Base-by-base conservation (phyloP, 2,888 invertebrate genomes). In the Oasisia sp. region DNA sequence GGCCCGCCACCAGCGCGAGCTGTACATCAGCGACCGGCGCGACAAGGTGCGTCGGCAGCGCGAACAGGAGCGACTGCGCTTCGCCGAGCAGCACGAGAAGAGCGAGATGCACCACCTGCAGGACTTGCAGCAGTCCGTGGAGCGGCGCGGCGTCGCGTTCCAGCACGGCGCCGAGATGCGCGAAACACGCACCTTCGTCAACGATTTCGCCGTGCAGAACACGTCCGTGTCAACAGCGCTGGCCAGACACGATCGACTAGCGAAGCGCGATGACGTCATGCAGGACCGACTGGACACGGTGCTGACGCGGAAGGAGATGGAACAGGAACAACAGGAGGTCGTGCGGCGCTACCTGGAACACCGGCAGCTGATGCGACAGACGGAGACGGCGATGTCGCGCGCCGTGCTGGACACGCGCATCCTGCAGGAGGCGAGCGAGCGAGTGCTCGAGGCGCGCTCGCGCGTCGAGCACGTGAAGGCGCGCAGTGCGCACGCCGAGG, bases 151-250 rank as follows among this genome's bases (percentile, higher is more conserved):
- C n/a, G 90, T 89, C 89, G 93, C 92, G 11, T 92, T 92, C 32
- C 92, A 91, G 32, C 74, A 50, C 56, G 27, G 74, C 19, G 74
- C 19, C 74, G 74, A 74, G 74, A 19, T 74, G 74, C 74, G 74
- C 7, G 74, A 74, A 27, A 27, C 19, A 7, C 93, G 94, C 56
- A 94, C 95, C 4, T 96, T 96, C 93, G 94, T 95, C 45, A 94
- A 94, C 8, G 96, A 96, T 91, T 96, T 96, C 93, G 95, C 94
- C 93, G 95, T 94, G 91, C 96, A 96, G 93, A 96, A 96, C 92
- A 96, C 95, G 3, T 96, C 96, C 5, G 95, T 96, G 14, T 96
- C 96, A 7, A 96, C 96, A 91, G 96, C 96, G 32, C 94, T 96
- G 32, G 94, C 95, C 94, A 93, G 95, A 38, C 96, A 96, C 92